Evolutionary conservation across 2,113 vertebrate species (phyloP), one percentile per base, ranked within the genome.

Genomic region (Stegastes partitus): DNA sequence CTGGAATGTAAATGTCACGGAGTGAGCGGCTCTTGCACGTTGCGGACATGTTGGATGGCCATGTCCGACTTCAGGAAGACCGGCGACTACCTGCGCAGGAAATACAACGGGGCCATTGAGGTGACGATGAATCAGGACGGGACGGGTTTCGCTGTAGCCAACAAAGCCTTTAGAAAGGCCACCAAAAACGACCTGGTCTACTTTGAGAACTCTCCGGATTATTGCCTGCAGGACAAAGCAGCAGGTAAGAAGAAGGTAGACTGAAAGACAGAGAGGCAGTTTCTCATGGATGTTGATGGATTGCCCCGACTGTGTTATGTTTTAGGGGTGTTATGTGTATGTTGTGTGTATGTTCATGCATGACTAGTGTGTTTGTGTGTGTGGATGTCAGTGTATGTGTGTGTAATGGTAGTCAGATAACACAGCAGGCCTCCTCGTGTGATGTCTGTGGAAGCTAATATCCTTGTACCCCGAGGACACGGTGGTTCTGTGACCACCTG

Each of bases 141-240:
- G 21, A 97, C 96, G 1, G 97, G 97, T 79, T 99, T 99, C 84
- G 95, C 96, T 0, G 96, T 97, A 65, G 96, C 98, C 68, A 97
- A 98, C 91, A 97, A 97, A 92, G 97, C 97, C 90, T 98, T 98
- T 84, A 95, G 96, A 85, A 97, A 96, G 85, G 95, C 96, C 91
- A 99, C 97, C 1, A 97, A 99, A 88, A 97, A 96, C 2, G 97
- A 99, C 87, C 95, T 99, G 84, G 98, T 99, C 80, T 99, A 99
- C 92, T 99, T 99, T 61, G 98, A 99, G 93, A 99, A 97, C 93
- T 99, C 98, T 1, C 98, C 98, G 0, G 97, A 99, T 90, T 99
- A 99, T 85, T 99, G 98, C 26, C 90, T 99, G 81, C 94, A 97
- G 94, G 98, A 99, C 94, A 99, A 98, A 93, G 94, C 96, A 69